Conservation (phyloP, 2,888 invertebrate genomes). For the Tineola bisselliella region DNA sequence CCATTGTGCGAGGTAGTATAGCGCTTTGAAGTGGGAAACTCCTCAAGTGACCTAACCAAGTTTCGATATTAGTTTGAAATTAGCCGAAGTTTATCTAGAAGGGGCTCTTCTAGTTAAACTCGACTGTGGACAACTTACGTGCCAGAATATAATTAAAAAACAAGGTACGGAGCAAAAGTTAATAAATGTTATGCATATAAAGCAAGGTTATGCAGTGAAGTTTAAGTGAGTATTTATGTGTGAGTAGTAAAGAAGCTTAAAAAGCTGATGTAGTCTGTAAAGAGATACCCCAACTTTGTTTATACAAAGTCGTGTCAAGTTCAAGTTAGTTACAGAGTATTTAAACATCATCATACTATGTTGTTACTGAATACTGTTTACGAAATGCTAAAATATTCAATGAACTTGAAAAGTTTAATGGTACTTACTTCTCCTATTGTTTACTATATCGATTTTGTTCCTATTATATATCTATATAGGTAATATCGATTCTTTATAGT, state of each 20-base stretch:
- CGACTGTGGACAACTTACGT: too few relatives aligned
- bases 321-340: not conserved
- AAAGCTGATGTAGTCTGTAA: slow-evolving; percentile 3
- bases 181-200: not conserved
- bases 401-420: not conserved
- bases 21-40: too few relatives aligned
- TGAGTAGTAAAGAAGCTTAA: not conserved
- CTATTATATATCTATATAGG: too few relatives aligned
- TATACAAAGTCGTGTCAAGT: not conserved
- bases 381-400: not conserved
- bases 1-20: too few relatives aligned
- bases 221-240: not conserved
- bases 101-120: too few relatives aligned
- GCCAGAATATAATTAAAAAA: not conserved
- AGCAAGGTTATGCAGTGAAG: not conserved
- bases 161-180: not conserved
- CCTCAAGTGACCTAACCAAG: too few relatives aligned
- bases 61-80: too few relatives aligned
- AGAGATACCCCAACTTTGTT: slow-evolving; percentile 2
- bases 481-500: too few relatives aligned
- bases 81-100: too few relatives aligned
- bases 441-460: too few relatives aligned
- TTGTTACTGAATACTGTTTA: not conserved
- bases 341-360: too few relatives aligned
- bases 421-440: too few relatives aligned